Conservation (phyloP, 1,140 invertebrate genomes). For the Muscidifurax raptorellus region DNA sequence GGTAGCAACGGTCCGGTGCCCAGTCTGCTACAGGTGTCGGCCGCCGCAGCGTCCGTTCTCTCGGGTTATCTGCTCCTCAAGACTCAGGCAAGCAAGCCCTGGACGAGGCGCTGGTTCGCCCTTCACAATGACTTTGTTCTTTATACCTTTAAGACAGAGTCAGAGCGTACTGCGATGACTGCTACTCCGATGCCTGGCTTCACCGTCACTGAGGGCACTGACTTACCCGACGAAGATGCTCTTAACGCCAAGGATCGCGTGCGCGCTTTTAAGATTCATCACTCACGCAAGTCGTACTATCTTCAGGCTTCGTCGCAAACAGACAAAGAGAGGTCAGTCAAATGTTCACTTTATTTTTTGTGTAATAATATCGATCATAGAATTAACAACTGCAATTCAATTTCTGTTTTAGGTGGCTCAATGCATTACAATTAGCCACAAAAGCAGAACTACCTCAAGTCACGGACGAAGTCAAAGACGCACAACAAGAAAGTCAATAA, state of each 20-base stretch:
- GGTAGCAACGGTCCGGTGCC: conserved; percentile 65
- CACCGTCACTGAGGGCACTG: conserved; percentile 69
- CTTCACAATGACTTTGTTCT: conserved; percentile 80
- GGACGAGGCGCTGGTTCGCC: conserved; percentile 79
- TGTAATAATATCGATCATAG: conserved; percentile 1
- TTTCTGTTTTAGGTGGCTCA: conserved; percentile 69
- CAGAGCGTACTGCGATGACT: conserved; percentile 78
- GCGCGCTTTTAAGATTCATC: conserved; percentile 78
- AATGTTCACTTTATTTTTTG: conserved; percentile 17
- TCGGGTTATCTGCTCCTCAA: conserved; percentile 79
- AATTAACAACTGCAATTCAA: neutral
- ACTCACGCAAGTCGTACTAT: conserved; percentile 77
- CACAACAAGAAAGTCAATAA: conserved; percentile 66
- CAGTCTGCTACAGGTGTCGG: conserved; percentile 76
- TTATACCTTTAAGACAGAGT: conserved; percentile 79
- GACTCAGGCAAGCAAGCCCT: conserved; percentile 77
- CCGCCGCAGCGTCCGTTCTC: conserved; percentile 76
- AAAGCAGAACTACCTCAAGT: conserved; percentile 75
- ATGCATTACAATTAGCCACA: conserved; percentile 73
- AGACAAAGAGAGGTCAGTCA: conserved; percentile 73
- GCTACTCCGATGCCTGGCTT: conserved; percentile 81
- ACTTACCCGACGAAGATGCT: conserved; percentile 69
- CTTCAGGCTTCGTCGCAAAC: conserved; percentile 75
- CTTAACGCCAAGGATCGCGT: conserved; percentile 71
- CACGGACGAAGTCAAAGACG: conserved; percentile 58